phyloP scores from a whole-genome alignment of 2,888 invertebrate species.

The Nephrotoma flavescens region DNA sequence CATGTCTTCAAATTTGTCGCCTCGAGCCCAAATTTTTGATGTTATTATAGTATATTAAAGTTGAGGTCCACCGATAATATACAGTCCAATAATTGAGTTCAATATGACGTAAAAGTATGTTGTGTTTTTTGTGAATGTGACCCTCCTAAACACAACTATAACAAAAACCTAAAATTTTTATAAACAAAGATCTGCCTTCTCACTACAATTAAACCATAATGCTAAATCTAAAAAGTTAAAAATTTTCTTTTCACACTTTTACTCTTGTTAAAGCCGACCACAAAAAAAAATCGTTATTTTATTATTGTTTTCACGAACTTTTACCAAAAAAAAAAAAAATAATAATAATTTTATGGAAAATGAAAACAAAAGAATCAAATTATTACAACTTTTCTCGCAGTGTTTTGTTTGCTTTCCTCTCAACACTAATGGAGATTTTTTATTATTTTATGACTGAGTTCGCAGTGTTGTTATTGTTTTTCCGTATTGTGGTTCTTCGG shows the following conservation, averaged over 20 bases:
- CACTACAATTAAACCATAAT: neutral
- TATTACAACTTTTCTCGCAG: neutral
- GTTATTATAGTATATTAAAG: neutral
- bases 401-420: neutral
- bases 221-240: neutral
- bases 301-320: neutral
- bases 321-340: neutral
- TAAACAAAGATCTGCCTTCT: neutral
- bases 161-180: neutral
- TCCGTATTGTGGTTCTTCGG: neutral
- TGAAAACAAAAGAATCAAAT: neutral
- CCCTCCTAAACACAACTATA: neutral
- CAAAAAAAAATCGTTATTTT: neutral
- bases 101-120: neutral
- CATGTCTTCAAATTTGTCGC: neutral
- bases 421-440: neutral
- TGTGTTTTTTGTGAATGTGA: no score
- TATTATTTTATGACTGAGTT: neutral
- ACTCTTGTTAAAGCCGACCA: neutral
- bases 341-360: neutral
- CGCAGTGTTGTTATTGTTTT: neutral
- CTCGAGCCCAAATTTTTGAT: neutral
- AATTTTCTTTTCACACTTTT: neutral
- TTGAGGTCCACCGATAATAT: neutral
- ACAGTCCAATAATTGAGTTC: neutral